A percentile compares a stretch with the other conserved stretches of the same genome.
Conservation (phyloP, 2,888 invertebrate genomes). For the Candidula unifasciata region DNA sequence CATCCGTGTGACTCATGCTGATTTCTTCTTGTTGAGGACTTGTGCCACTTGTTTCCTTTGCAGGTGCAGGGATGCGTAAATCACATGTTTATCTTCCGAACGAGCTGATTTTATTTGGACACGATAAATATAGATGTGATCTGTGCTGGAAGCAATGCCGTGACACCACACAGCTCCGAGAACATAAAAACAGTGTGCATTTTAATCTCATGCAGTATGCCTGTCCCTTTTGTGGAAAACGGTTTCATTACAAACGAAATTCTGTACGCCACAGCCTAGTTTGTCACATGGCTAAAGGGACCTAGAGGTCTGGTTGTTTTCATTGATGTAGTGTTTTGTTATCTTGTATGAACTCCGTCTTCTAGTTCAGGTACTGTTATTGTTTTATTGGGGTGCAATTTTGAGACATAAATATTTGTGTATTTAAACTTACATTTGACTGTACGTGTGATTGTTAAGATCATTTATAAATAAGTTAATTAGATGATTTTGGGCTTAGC, state of each 20-base stretch:
- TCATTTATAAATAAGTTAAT: no score
- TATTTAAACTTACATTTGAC: no score
- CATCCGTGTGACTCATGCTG: neutral
- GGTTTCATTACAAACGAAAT: conserved; percentile 44
- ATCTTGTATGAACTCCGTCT: no score
- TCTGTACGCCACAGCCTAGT: conserved; percentile 19
- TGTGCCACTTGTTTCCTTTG: conserved; percentile 28
- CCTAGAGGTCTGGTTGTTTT: neutral
- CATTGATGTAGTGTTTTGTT: neutral
- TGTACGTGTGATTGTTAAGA: no score
- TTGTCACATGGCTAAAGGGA: conserved; percentile 20
- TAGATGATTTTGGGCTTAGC: no score
- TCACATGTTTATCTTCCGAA: neutral
- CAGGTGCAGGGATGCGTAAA: conserved; percentile 30
- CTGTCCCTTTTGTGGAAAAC: conserved; percentile 47
- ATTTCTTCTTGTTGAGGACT: conserved; percentile 17
- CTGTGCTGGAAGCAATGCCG: conserved; percentile 44
- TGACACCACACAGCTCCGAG: conserved; percentile 43
- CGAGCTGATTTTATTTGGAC: conserved; percentile 6
- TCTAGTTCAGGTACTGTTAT: no score
- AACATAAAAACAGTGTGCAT: conserved; percentile 47
- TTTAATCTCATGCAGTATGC: conserved; percentile 37
- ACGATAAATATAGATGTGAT: conserved; percentile 39
- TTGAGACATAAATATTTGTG: no score
- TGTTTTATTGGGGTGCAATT: no score